Evolutionary conservation across 2,113 vertebrate species (phyloP).

Genomic region (Coracopsis vasa): DNA sequence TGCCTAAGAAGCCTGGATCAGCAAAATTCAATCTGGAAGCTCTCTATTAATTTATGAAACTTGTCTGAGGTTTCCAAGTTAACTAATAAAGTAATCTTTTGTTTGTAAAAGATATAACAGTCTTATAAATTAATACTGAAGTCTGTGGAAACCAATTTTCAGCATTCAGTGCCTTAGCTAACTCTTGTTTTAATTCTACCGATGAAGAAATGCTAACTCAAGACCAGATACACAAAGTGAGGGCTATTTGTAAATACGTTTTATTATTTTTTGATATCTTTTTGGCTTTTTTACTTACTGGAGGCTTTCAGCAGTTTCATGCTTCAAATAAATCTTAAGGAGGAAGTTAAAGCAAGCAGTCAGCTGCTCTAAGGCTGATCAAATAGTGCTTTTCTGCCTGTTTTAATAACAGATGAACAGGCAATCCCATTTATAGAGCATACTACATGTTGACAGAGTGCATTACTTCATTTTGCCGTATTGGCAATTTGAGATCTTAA

Average conservation of each 20-base stretch:
- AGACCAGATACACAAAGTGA: background rate
- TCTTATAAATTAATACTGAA: background rate
- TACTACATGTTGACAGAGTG: slow-evolving; percentile 63
- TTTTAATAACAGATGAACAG: slow-evolving; percentile 50
- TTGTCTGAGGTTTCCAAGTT: slow-evolving; percentile 23
- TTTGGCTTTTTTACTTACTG: background rate
- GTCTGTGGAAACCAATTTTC: background rate
- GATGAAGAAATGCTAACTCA: background rate
- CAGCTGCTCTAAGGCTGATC: background rate
- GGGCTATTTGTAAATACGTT: background rate
- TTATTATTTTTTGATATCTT: background rate
- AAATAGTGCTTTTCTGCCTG: slow-evolving; percentile 16
- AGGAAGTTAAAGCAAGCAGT: slow-evolving; percentile 1
- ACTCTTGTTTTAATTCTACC: background rate
- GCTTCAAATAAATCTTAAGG: background rate
- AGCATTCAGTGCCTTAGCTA: background rate
- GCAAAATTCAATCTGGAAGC: slow-evolving; percentile 58
- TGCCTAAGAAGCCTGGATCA: background rate
- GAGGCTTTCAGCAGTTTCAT: slow-evolving; percentile 4
- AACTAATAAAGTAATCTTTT: slow-evolving; percentile 16
- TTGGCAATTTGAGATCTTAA: slow-evolving; percentile 72
- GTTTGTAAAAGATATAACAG: slow-evolving; percentile 5
- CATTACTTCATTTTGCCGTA: slow-evolving; percentile 68
- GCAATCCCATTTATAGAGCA: slow-evolving; percentile 46
- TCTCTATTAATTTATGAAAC: slow-evolving; percentile 45